Conservation (phyloP, 2,797 vertebrate species). For the Hephaestus fuliginosus region DNA sequence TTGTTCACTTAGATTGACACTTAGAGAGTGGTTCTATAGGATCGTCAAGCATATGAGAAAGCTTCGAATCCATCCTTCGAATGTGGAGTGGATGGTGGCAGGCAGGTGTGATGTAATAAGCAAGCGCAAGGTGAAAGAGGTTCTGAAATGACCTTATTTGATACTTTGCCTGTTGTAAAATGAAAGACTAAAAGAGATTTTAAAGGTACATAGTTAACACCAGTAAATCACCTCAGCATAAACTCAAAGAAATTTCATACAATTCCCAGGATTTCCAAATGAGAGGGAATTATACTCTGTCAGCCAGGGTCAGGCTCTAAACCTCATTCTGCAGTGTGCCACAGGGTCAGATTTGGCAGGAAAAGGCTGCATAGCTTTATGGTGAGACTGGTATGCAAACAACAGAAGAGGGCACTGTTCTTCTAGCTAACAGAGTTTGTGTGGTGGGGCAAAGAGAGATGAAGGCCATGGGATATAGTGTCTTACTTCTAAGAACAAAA, state of each 20-base stretch:
- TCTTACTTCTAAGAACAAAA: neutral
- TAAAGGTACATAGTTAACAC: neutral
- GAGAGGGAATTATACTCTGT: neutral
- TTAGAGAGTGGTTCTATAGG: neutral
- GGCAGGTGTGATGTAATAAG: slow-evolving; percentile 1
- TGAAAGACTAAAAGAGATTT: neutral
- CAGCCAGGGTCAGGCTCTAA: neutral
- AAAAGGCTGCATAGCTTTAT: neutral
- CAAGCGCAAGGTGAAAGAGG: neutral
- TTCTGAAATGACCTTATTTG: neutral
- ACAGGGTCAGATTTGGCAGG: neutral
- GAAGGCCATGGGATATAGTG: neutral
- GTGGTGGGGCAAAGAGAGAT: neutral
- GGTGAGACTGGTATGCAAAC: too few species aligned
- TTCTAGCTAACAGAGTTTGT: neutral
- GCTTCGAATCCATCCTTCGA: neutral
- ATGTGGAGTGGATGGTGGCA: neutral
- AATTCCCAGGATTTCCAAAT: neutral
- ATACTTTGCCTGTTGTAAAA: neutral
- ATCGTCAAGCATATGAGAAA: neutral
- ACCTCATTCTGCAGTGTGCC: neutral
- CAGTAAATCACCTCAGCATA: neutral
- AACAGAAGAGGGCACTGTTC: neutral
- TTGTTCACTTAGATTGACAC: neutral
- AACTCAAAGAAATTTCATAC: neutral